These are phyloP conservation scores for Homalodisca vitripennis DNA, from an alignment of 1,140 invertebrate genomes.

Conservation along the genomic window DNA sequence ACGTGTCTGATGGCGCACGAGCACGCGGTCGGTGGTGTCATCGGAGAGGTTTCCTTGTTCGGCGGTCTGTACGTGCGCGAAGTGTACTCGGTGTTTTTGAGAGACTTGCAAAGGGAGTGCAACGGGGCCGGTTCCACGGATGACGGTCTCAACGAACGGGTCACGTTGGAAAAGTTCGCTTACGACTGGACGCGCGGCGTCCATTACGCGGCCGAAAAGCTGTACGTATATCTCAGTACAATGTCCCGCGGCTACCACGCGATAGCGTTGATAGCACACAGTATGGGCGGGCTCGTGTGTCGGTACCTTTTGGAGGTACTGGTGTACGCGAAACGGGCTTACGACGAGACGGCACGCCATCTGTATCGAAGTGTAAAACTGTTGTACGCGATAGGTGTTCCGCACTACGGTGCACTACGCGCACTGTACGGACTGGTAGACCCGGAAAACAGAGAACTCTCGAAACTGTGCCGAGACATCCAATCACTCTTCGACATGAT, in stretches of 20 bases:
- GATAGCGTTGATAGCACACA: background rate
- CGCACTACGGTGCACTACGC: background rate
- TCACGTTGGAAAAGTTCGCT: background rate
- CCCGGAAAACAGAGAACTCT: background rate
- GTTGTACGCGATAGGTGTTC: background rate
- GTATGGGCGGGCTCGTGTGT: slow-evolving; percentile 10
- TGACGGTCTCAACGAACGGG: background rate
- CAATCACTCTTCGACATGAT: background rate
- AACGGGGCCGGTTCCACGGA: background rate
- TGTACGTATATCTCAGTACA: background rate
- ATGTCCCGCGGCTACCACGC: background rate
- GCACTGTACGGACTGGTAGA: background rate
- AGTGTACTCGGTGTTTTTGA: background rate
- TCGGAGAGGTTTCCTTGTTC: background rate
- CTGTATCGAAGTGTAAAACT: background rate
- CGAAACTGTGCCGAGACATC: background rate
- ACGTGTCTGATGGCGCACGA: background rate
- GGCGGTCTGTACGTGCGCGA: background rate
- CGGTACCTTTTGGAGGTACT: background rate
- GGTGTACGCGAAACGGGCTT: background rate
- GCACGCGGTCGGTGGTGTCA: background rate
- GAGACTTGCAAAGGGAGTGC: background rate
- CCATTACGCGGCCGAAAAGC: background rate
- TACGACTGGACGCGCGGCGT: slow-evolving; percentile 9
- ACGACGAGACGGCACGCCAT: background rate